These are phyloP conservation scores for Parnassius smintheus DNA, from an alignment of 2,888 invertebrate species.

Conservation along the genomic window DNA sequence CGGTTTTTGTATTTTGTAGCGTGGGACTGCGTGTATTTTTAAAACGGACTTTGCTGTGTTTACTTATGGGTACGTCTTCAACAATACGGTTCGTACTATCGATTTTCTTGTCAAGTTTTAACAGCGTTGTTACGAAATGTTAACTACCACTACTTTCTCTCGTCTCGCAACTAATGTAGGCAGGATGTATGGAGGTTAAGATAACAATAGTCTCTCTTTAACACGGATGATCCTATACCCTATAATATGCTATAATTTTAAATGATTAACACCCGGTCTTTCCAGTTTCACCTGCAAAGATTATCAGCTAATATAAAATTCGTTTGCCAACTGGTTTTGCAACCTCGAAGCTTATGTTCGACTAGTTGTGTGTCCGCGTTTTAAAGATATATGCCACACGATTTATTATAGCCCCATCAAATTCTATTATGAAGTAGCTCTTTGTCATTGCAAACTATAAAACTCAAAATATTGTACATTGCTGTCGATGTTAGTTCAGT, in stretches of 20 bases:
- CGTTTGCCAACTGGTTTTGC: slow-evolving; percentile 35
- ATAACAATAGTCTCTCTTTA: slow-evolving; percentile 59
- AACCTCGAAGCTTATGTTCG: slow-evolving; percentile 26
- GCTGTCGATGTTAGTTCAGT: slow-evolving; percentile 8
- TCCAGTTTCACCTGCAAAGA: slow-evolving; percentile 29
- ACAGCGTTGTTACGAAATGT: slow-evolving; percentile 66
- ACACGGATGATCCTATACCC: slow-evolving; percentile 21
- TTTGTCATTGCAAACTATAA: slow-evolving; percentile 11
- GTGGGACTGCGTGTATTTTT: slow-evolving; percentile 21
- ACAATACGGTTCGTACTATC: slow-evolving; percentile 30
- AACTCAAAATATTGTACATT: slow-evolving; percentile 11
- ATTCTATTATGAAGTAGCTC: slow-evolving; percentile 15
- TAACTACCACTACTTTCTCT: slow-evolving; percentile 65
- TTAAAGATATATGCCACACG: slow-evolving; percentile 13
- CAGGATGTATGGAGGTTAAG: slow-evolving; percentile 72
- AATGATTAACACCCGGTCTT: slow-evolving; percentile 29
- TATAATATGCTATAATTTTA: slow-evolving; percentile 30
- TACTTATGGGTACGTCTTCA: slow-evolving; percentile 23
- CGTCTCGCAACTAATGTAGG: slow-evolving; percentile 62
- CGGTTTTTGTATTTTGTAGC: slow-evolving; percentile 22
- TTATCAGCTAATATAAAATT: slow-evolving; percentile 30
- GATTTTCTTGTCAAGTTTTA: slow-evolving; percentile 59
- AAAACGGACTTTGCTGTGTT: slow-evolving; percentile 21
- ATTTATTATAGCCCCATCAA: slow-evolving; percentile 12
- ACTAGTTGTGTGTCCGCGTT: slow-evolving; percentile 21